phyloP scores from a whole-genome alignment of 2,113 vertebrate genomes.

The Macrotus californicus region DNA sequence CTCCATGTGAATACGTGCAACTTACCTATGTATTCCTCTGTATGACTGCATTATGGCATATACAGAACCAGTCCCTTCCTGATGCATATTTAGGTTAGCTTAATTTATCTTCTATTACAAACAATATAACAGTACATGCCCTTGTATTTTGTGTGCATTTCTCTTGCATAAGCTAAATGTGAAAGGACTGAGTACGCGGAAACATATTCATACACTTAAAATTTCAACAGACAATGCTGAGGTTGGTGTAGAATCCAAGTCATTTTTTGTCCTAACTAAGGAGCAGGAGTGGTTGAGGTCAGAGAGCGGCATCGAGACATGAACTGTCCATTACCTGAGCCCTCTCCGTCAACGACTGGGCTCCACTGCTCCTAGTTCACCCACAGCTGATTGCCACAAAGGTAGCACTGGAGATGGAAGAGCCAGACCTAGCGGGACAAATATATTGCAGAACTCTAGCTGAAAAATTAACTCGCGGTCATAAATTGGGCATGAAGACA shows the following conservation, averaged over 20 bases:
- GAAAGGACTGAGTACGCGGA: not conserved
- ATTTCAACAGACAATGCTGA: not conserved
- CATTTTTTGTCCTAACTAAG: not conserved
- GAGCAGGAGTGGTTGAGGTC: not conserved
- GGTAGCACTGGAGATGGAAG: not conserved
- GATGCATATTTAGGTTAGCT: not conserved
- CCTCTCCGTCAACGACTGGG: not conserved
- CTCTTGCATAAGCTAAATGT: not conserved
- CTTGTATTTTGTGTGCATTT: not conserved
- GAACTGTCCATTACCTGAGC: not conserved
- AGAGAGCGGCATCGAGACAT: not conserved
- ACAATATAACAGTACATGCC: not conserved
- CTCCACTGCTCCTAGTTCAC: not conserved
- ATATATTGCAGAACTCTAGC: not conserved
- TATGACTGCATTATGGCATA: not conserved
- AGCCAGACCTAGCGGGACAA: not conserved
- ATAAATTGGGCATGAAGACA: slow-evolving; percentile 10
- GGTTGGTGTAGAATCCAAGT: not conserved
- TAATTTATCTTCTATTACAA: not conserved
- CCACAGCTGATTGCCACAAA: not conserved
- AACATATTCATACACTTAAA: not conserved
- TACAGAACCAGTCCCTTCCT: not conserved
- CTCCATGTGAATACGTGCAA: not conserved
- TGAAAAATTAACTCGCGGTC: not conserved
- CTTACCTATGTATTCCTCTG: not conserved